These are phyloP conservation scores for Campoplex nolae DNA, from an alignment of 2,888 invertebrate genomes.

Conservation along the genomic window DNA sequence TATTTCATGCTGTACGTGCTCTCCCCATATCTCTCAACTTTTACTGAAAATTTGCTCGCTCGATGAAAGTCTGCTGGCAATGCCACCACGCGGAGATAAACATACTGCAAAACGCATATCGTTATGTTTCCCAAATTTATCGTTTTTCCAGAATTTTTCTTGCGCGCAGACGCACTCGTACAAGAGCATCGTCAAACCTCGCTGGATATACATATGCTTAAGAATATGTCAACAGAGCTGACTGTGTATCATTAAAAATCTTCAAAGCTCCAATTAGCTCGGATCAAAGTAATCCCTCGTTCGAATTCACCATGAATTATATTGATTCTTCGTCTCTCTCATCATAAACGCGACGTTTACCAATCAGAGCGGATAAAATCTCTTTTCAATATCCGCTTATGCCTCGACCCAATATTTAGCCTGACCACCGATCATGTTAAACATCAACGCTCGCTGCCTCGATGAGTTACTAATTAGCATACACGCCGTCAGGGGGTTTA, in stretches of 20 bases:
- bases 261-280: background rate
- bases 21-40: constrained; percentile 60
- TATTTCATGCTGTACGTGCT: constrained; percentile 57
- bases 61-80: constrained; percentile 78
- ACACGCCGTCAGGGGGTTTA: background rate
- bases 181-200: background rate
- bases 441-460: background rate
- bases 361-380: background rate
- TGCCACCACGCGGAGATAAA: background rate
- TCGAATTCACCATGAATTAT: background rate
- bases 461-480: constrained; percentile 3
- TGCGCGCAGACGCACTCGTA: background rate
- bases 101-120: constrained; percentile 47
- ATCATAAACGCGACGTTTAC: background rate
- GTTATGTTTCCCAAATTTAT: constrained; percentile 45
- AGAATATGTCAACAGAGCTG: background rate
- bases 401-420: background rate
- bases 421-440: background rate
- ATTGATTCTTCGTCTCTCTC: background rate
- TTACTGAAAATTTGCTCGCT: constrained; percentile 77
- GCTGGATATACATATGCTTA: too few species aligned
- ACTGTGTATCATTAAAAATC: background rate
- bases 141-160: background rate
- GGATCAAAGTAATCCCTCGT: background rate
- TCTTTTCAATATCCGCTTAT: background rate